phyloP scores from a whole-genome alignment of 2,797 vertebrate species.

The Otolemur crassicaudatus region DNA sequence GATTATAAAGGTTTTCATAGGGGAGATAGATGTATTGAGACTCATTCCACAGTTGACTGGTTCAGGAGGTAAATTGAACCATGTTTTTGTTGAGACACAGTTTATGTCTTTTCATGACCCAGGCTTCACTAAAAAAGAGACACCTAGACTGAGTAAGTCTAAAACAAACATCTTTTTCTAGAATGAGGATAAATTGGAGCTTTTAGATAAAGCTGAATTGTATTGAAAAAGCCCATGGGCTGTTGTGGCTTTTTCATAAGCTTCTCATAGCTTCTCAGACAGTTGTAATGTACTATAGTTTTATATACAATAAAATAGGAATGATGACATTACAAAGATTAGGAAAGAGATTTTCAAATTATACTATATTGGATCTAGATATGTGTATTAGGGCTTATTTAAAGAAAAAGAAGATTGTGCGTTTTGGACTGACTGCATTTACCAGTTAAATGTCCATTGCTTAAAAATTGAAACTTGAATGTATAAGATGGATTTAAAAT shows the following conservation, averaged over 20 bases:
- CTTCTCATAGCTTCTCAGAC: conserved; percentile 6
- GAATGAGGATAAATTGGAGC: conserved; percentile 42
- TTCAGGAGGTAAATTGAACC: conserved; percentile 32
- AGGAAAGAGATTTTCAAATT: conserved; percentile 61
- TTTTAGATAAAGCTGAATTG: conserved; percentile 55
- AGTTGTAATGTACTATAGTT: conserved; percentile 4
- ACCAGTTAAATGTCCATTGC: conserved; percentile 37
- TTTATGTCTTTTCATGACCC: conserved; percentile 41
- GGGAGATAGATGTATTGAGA: neutral
- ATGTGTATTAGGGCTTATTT: neutral
- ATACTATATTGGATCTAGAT: conserved; percentile 35
- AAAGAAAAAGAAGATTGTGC: conserved; percentile 39
- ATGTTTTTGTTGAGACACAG: neutral
- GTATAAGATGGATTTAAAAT: conserved; percentile 14
- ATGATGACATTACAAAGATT: conserved; percentile 39
- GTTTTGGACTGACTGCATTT: neutral
- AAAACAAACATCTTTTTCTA: conserved; percentile 55
- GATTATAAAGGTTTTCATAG: conserved; percentile 55
- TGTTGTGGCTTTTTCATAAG: conserved; percentile 33
- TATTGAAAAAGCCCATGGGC: conserved; percentile 26
- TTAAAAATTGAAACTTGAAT: conserved; percentile 52
- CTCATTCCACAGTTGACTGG: conserved; percentile 10
- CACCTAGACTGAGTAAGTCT: conserved; percentile 22
- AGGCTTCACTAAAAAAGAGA: conserved; percentile 15
- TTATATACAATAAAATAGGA: conserved; percentile 63